Base-by-base conservation (phyloP, 2,797 vertebrate genomes). In the Pachyuromys duprasi region DNA sequence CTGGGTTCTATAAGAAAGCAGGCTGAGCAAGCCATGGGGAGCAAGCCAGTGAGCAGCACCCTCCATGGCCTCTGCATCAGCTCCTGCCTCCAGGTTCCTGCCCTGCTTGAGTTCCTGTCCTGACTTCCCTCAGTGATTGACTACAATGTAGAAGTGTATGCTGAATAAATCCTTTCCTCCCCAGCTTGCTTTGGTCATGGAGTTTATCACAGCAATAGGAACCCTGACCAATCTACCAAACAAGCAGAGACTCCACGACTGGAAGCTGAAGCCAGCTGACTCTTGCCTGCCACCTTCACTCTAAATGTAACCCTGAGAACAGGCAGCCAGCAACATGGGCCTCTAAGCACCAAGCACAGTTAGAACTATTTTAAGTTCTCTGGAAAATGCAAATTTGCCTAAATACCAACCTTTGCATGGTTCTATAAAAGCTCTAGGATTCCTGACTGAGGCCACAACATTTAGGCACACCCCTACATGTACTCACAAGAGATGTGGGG, bases 331-430 rank as follows among this genome's bases (percentile, higher is more conserved):
- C 55, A 26, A 31, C 57, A 22, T 36, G n/a, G 45, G 53, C 14
- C 82, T 83, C 74, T 70, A 69, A 67, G 83, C 26, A 80, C 55
- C 70, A 78, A 14, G 36, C 22, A 69, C 93, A 57, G 65, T 63
- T 69, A 81, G 93, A 70, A 39, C 15, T 88, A 93, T 84, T 86
- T 93, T 93, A 79, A 91, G 49, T n/a, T 95, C n/a, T 92, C 87
- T 89, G 96, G 93, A 39, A 96, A 91, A 97, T 93, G 92, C 94
- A 93, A 96, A 97, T 80, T 70, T 36, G 76, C 49, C 87, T 88
- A 89, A 89, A 70, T 42, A 76, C 33, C 91, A 93, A 93, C 89
- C 95, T 95, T 88, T 86, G 75, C 75, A 74, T 12, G 42, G 74
- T 39, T 79, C 95, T 89, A 49, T 91, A 87, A 92, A 89, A 89